Evolutionary conservation across 2,888 invertebrate species (phyloP), one percentile per base, ranked within the genome.

Genomic region (Spisula subtruncata): DNA sequence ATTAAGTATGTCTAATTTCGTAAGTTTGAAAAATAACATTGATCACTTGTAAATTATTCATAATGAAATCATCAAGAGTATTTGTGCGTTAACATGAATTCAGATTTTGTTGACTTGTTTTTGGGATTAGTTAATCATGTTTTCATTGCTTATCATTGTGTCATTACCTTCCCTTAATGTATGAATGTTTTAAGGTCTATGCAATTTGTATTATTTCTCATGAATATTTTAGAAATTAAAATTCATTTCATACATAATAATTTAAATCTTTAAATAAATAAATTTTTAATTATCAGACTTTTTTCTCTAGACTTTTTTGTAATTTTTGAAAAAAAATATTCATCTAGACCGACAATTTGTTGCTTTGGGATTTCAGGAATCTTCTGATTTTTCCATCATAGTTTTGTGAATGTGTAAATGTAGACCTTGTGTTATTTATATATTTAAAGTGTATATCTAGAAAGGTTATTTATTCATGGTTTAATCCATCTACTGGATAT

Each of bases 181-280:
- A 35, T 75, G 29, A 16, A 32, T 75, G 18, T 75, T 32, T 35
- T 32, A 75, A 75, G 75, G 75, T 75, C 75, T 75, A 75, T 75
- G 75, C 75, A 75, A 75, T 75, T 75, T 75, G 32, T 25, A 60
- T 41, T 35, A 32, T 79, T 79, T 79, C 35, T 35, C 79, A 79
- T 29, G 35, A 32, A 35, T 32, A 35, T 25, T 66, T 25, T 8
- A 25, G 60, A 66, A 10, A 25, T 25, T 25, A 66, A 51, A 66
- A 25, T n/a, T 66, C n/a, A 66, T 66, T 66, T n/a, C 60, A 10
- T 25, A 25, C 10, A 25, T 25, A 41, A 41, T 41, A 41, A 41
- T 41, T 41, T 41, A 66, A 25, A 6, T 66, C n/a, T 66, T 60
- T 25, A 60, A 54, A 18, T 60, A 20, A n/a, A 6, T n/a, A 25